Base-by-base conservation (phyloP, 37 sponge, comb jelly and placozoan species). In the Aplysina aerophoba region DNA sequence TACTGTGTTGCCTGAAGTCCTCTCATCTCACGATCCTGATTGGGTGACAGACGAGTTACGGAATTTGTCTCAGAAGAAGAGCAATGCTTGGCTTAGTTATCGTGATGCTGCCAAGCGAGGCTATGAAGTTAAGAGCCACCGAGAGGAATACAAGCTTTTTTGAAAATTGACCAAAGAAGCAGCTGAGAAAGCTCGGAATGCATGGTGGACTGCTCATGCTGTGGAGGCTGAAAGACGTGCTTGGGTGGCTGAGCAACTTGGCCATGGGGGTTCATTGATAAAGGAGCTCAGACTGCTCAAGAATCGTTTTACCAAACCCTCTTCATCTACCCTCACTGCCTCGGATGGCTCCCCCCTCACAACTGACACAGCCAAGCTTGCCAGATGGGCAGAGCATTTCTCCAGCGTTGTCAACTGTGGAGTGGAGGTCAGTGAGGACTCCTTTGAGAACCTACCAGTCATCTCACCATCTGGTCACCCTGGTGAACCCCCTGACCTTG, bases 111-210 rank as follows among this genome's bases (percentile, higher is more conserved):
- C 30, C 66, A 65, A 11, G 12, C 6, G 11, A 24, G n/a, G n/a
- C 27, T 30, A 65, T 30, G 66, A 65, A 20, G 17, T 16, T 30
- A 12, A 24, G 22, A 12, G 66, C 12, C 66, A 30, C n/a, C n/a
- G 35, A 39, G 35, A n/a, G n/a, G 40, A 36, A 17, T 36, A 74
- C 77, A 36, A 40, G 40, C 65, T 73, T 62, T 62, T 85, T 62
- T 37, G 73, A 30, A 65, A 65, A 30, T 30, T 65, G 30, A 65
- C 66, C 66, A 65, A 65, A 65, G 66, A 30, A 30, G 66, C 66
- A 65, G 66, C 22, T 65, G 66, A 65, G 22, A 65, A 65, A 30
- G 66, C 66, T 65, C 22, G 22, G 11, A 65, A 65, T 30, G 22
- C 22, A 8, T 20, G 66, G 66, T 65, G 66, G 66, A 65, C 30